Conservation (phyloP, 2,888 invertebrate species). For the Drosophila paramelanica region DNA sequence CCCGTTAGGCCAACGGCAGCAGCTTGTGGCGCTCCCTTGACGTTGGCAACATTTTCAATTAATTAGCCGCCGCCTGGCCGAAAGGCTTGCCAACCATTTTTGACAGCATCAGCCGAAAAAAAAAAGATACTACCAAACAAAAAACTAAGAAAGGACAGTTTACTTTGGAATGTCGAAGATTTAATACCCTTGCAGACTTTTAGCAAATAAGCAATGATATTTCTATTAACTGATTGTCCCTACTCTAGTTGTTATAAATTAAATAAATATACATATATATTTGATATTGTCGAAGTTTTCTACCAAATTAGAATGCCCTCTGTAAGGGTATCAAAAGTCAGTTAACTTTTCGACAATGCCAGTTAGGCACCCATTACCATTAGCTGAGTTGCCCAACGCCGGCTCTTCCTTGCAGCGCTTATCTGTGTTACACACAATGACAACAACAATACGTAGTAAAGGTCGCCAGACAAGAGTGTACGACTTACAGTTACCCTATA, state of each 20-base stretch:
- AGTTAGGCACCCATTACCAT: conserved; percentile 55
- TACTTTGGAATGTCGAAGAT: background rate
- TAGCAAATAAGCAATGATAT: background rate
- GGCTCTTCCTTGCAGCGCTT: conserved; percentile 52
- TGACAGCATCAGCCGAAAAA: conserved; percentile 66
- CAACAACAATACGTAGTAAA: conserved; percentile 56
- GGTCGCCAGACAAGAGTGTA: background rate
- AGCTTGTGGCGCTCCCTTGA: conserved; percentile 67
- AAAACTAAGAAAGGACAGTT: conserved; percentile 13
- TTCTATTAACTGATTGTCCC: too few species aligned
- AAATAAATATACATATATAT: too few species aligned
- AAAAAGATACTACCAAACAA: conserved; percentile 9
- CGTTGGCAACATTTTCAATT: conserved; percentile 72
- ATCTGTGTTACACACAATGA: conserved; percentile 67
- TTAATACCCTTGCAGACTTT: background rate
- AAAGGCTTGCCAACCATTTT: conserved; percentile 75
- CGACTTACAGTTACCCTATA: background rate
- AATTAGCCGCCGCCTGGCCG: conserved; percentile 62
- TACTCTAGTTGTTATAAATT: too few species aligned
- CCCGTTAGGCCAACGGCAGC: background rate
- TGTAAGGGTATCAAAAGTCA: conserved; percentile 28
- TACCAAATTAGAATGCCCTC: background rate
- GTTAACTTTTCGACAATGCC: conserved; percentile 69
- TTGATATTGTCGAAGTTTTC: too few species aligned
- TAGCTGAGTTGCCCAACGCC: conserved; percentile 49